Percentiles rank a stretch among this genome's conserved stretches.
Evolutionary conservation across 1,140 invertebrate genomes (phyloP).

Genomic region (Episyrphus balteatus): DNA sequence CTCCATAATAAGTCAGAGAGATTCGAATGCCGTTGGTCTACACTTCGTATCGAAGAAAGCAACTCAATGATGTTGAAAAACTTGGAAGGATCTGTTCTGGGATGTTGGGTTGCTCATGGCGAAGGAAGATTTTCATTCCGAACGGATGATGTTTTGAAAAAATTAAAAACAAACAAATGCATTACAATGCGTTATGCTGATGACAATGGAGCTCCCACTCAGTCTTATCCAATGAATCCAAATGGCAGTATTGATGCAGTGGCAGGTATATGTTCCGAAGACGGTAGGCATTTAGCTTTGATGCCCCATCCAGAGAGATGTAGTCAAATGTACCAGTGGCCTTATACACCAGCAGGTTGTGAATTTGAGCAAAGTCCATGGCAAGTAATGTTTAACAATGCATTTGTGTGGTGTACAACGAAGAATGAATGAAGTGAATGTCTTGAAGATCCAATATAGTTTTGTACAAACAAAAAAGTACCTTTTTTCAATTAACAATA

Average conservation of each 20-base stretch:
- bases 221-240: constrained; percentile 83
- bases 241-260: constrained; percentile 73
- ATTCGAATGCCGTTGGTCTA: constrained; percentile 86
- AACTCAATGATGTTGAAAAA: constrained; percentile 75
- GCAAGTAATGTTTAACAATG: constrained; percentile 86
- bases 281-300: constrained; percentile 90
- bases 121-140: constrained; percentile 70
- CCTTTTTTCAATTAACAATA: background rate
- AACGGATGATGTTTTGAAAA: constrained; percentile 40
- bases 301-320: constrained; percentile 98
- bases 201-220: constrained; percentile 63
- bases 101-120: constrained; percentile 95
- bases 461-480: background rate
- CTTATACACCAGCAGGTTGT: constrained; percentile 48
- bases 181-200: constrained; percentile 74
- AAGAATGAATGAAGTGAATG: background rate
- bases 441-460: background rate
- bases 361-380: constrained; percentile 63
- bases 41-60: constrained; percentile 58
- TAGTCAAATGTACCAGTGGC: constrained; percentile 74
- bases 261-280: constrained; percentile 74
- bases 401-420: constrained; percentile 60
- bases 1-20: constrained; percentile 76
- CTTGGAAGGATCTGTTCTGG: constrained; percentile 75
- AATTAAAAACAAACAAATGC: constrained; percentile 50